phyloP scores from a whole-genome alignment of 2,113 vertebrate genomes.

The Formicarius rufipectus region DNA sequence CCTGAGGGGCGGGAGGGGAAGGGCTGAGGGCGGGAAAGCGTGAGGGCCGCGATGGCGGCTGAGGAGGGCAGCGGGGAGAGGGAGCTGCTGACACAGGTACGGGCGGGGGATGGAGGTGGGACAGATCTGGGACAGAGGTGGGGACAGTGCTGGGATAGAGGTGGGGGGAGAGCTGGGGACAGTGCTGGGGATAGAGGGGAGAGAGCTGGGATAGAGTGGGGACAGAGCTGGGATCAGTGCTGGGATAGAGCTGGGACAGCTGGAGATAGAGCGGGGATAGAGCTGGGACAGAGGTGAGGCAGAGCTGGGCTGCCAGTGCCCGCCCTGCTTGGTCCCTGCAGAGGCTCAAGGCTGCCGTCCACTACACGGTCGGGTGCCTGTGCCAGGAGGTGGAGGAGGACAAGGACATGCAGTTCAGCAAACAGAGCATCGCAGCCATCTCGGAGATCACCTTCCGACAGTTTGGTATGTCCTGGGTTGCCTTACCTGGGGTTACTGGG shows the following conservation, averaged over 20 bases:
- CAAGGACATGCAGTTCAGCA: conserved; percentile 76
- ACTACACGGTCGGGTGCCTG: conserved; percentile 82
- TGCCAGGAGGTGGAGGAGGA: conserved; percentile 78
- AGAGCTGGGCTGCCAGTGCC: background rate
- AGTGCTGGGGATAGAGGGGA: too few species aligned
- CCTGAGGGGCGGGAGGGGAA: too few species aligned
- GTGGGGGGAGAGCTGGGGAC: too few species aligned
- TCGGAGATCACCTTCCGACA: conserved; percentile 89
- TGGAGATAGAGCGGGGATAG: too few species aligned
- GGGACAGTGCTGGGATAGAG: too few species aligned
- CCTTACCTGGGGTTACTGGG: background rate
- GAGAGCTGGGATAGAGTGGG: too few species aligned
- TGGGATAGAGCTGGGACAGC: too few species aligned
- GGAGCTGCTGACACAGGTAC: background rate
- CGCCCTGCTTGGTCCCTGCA: conserved; percentile 46
- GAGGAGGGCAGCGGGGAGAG: background rate
- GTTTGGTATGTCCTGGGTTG: conserved; percentile 74
- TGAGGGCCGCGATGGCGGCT: background rate
- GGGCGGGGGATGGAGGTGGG: too few species aligned
- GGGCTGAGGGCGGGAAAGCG: too few species aligned
- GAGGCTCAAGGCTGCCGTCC: conserved; percentile 89
- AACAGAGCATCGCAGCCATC: conserved; percentile 83
- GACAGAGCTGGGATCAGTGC: too few species aligned
- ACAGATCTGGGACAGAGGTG: too few species aligned
- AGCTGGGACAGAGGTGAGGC: too few species aligned